Base-by-base conservation (phyloP, 2,888 invertebrate species). In the Laspeyria flexula region DNA sequence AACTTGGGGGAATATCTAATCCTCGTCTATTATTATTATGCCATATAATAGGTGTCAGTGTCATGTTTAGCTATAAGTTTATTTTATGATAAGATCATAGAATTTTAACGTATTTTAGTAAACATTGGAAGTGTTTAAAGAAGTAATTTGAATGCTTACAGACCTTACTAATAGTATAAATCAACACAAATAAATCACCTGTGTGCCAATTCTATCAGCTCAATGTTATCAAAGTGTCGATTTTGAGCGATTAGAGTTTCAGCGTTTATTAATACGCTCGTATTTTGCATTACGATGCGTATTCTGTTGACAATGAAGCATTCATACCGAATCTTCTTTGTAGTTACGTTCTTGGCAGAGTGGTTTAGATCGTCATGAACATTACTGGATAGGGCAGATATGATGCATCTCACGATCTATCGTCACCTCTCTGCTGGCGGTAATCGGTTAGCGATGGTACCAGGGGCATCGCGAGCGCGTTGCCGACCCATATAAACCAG, bases 1-100 rank as follows among this genome's bases (percentile, higher is more conserved):
- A 90, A 86, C 88, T 88, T 83, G 78, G 70, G 64, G 71, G 64
- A 71, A 63, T 68, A 50, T 65, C 54, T 69, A 67, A 67, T 74
- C 73, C 65, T 75, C 72, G 48, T 72, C 37, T 73, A 66, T 72
- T 71, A 57, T 67, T 65, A 66, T 55, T 69, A 74, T 72, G 77
- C 77, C 78, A 76, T 81, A 71, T 58, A 53, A 52, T 73, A 66
- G 63, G 64, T 73, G 55, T 74, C 60, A 64, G 66, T 71, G 70
- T 71, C 68, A 72, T 69, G 43, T 61, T 41, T 70, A 66, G 52
- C 42, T 42, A 49, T 54, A 58, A 52, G 40, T 49, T 40, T 65
- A 42, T 16, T 50, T 43, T 48, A 41, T 41, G 38, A 35, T 44
- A 43, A 34, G 31, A 51, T 25, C 13, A 15, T 43, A 51, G 33